These are phyloP conservation scores for Strix uralensis DNA, from an alignment of 2,113 vertebrate species.

Conservation along the genomic window DNA sequence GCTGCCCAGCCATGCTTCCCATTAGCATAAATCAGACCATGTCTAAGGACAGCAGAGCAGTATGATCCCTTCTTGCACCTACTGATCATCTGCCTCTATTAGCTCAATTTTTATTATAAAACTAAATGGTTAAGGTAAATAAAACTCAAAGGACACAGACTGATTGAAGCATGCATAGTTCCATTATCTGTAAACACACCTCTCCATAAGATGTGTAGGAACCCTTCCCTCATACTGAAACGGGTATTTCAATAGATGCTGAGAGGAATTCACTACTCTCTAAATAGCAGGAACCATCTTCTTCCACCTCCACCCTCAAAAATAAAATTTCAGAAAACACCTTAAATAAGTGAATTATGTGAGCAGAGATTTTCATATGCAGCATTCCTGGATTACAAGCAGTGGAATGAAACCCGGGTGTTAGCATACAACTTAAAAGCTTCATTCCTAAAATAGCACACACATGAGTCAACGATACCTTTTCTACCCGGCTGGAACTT, in stretches of 20 bases:
- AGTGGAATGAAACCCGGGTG: not conserved
- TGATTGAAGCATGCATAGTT: not conserved
- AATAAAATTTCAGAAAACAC: not conserved
- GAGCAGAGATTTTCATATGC: rapidly evolving
- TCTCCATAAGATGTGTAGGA: rapidly evolving
- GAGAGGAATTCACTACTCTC: not conserved
- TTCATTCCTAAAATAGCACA: constrained; percentile 32
- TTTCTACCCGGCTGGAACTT: constrained; percentile 1
- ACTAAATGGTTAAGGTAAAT: not conserved
- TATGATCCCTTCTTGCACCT: not conserved
- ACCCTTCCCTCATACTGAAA: not conserved
- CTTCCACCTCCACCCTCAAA: not conserved
- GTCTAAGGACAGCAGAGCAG: not conserved
- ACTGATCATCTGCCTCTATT: too few relatives aligned
- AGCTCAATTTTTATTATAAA: not conserved
- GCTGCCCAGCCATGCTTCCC: not conserved
- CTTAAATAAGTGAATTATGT: rapidly evolving
- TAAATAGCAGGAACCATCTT: not conserved
- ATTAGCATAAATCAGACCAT: too few relatives aligned
- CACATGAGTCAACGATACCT: not conserved
- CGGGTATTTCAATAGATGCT: rapidly evolving
- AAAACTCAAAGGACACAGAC: not conserved
- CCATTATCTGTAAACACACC: not conserved
- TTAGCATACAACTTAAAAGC: not conserved
- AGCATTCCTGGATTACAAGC: not conserved